Percentiles rank a stretch among this genome's conserved stretches.
phyloP scores from a whole-genome alignment of 1,140 invertebrate genomes.

The Hypsibius dujardini region DNA sequence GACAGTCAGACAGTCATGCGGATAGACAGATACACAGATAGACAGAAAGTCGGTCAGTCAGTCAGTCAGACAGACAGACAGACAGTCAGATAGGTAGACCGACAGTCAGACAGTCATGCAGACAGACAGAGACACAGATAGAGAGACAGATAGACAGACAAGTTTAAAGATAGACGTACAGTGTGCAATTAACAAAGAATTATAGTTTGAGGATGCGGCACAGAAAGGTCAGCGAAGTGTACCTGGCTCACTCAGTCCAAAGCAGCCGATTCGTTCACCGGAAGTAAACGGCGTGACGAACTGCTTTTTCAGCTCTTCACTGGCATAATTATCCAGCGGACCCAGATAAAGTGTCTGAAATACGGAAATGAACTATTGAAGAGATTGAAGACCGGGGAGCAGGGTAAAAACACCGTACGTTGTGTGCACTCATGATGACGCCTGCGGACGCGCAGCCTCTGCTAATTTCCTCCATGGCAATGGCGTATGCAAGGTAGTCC shows the following conservation, averaged over 20 bases:
- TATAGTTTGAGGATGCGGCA: too few species aligned
- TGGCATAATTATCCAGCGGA: conserved; percentile 60
- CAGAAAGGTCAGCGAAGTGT: conserved; percentile 17
- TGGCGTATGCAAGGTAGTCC: conserved; percentile 77
- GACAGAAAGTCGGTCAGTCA: too few species aligned
- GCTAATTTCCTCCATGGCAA: conserved; percentile 78
- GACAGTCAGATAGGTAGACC: too few species aligned
- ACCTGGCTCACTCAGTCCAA: conserved; percentile 63
- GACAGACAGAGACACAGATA: too few species aligned
- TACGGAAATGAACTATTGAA: not conserved
- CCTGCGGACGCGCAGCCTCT: conserved; percentile 57
- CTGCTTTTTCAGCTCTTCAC: conserved; percentile 56
- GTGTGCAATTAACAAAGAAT: too few species aligned
- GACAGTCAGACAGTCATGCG: too few species aligned
- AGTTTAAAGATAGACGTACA: too few species aligned
- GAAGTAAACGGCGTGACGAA: conserved; percentile 56
- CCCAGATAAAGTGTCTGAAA: conserved; percentile 50
- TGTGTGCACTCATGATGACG: conserved; percentile 76
- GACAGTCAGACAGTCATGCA: too few species aligned
- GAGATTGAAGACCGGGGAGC: too few species aligned
- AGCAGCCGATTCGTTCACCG: conserved; percentile 51
- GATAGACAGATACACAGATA: too few species aligned
- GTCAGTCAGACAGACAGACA: too few species aligned
- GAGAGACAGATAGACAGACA: too few species aligned
- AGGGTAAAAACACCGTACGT: conserved; percentile 34